Percentiles rank a stretch among this genome's conserved stretches.
These are phyloP conservation scores for Fragum fragum DNA, from an alignment of 2,888 invertebrate genomes.

Conservation along the genomic window DNA sequence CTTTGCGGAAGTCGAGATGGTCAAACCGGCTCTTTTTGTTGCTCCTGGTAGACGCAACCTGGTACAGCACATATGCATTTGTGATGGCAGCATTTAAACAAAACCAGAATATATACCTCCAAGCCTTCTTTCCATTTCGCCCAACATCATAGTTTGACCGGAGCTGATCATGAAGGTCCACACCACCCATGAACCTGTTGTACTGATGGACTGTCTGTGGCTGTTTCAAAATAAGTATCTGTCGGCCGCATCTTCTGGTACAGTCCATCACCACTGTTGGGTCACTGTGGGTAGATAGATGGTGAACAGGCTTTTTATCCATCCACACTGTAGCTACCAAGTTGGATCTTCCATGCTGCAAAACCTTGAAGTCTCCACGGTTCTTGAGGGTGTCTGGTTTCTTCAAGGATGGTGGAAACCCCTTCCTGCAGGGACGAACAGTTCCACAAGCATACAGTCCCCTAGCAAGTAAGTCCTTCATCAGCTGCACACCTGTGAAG, in stretches of 20 bases:
- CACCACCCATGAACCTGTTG: conserved; percentile 45
- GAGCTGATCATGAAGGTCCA: conserved; percentile 45
- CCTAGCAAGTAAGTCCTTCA: background rate
- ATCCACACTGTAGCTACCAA: conserved; percentile 43
- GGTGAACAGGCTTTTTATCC: conserved; percentile 50
- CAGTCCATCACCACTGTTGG: conserved; percentile 18
- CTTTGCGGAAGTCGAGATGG: conserved; percentile 35
- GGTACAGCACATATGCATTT: background rate
- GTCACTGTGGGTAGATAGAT: conserved; percentile 45
- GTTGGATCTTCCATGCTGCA: conserved; percentile 17
- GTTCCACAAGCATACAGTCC: conserved; percentile 46
- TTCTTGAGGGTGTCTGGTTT: conserved; percentile 21
- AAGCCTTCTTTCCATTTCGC: no score
- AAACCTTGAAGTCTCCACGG: conserved; percentile 16
- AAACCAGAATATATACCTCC: no score
- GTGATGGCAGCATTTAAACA: conserved; percentile 42
- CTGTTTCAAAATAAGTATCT: conserved; percentile 24
- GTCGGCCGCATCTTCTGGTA: conserved; percentile 27
- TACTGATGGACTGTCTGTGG: conserved; percentile 40
- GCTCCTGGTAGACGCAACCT: no score
- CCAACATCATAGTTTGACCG: conserved; percentile 16
- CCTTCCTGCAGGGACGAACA: conserved; percentile 13
- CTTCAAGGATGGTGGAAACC: conserved; percentile 31
- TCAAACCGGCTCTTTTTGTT: conserved; percentile 10
- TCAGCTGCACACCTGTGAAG: conserved; percentile 3